Conservation (phyloP, 2,888 invertebrate species). For the Ptilodon capucinus region DNA sequence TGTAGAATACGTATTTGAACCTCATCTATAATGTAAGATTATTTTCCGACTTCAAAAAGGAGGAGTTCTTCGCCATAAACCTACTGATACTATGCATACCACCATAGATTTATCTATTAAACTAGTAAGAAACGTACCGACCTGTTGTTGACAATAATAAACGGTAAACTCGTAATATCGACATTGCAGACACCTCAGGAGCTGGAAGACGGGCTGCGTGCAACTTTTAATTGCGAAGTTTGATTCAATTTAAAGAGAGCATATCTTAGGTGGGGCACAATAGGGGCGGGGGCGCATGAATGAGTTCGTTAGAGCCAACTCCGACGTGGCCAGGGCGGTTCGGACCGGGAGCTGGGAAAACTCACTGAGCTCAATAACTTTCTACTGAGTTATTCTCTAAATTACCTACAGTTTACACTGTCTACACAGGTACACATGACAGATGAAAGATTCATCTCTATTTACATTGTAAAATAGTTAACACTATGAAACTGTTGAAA, state of each 20-base stretch:
- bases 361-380: background rate
- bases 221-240: slow-evolving; percentile 63
- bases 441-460: too few relatives aligned
- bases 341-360: slow-evolving; percentile 4
- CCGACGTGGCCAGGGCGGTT: slow-evolving; percentile 21
- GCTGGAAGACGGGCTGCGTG: slow-evolving; percentile 16
- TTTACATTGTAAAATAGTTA: too few relatives aligned
- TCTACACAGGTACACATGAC: too few relatives aligned
- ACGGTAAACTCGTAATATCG: background rate
- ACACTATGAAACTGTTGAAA: too few relatives aligned
- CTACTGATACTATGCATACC: too few relatives aligned
- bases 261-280: slow-evolving; percentile 47
- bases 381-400: background rate
- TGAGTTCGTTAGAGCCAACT: slow-evolving; percentile 48
- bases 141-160: background rate
- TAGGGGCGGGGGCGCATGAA: slow-evolving; percentile 41
- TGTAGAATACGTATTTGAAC: too few relatives aligned
- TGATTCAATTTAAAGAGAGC: slow-evolving; percentile 54
- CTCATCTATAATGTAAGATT: too few relatives aligned
- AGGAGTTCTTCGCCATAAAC: too few relatives aligned
- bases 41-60: too few relatives aligned
- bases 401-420: too few relatives aligned
- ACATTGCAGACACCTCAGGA: background rate
- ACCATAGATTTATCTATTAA: too few relatives aligned
- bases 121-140: too few relatives aligned